Evolutionary conservation across 2,797 vertebrate genomes (phyloP).

Genomic region (Liparis tanakae): DNA sequence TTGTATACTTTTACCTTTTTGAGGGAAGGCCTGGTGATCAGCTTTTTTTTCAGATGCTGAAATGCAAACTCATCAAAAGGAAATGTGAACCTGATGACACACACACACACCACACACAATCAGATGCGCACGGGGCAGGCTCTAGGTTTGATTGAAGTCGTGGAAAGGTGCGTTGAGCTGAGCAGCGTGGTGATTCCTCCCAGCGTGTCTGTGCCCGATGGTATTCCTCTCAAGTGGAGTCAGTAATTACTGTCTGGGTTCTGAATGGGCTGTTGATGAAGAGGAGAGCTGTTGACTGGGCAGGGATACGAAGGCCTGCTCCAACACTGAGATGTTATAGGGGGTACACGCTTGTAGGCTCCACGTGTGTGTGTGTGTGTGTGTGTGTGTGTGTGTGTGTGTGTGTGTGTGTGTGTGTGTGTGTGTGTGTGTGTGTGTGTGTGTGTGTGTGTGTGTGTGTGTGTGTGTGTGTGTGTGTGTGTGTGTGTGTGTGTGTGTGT

Average conservation of each 20-base stretch:
- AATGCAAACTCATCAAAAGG: constrained; percentile 28
- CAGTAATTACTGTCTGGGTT: constrained; percentile 64
- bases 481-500: too few relatives aligned
- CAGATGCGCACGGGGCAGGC: constrained; percentile 2
- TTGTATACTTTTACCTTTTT: constrained; percentile 8
- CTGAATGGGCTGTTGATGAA: constrained; percentile 63
- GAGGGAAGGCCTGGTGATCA: constrained; percentile 1
- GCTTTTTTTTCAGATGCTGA: constrained; percentile 22
- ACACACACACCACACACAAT: neutral
- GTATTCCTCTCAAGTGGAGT: constrained; percentile 69
- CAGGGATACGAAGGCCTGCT: constrained; percentile 22
- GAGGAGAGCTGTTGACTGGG: constrained; percentile 58
- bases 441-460: too few relatives aligned
- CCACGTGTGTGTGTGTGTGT: too few relatives aligned
- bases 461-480: too few relatives aligned
- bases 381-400: too few relatives aligned
- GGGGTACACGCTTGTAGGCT: neutral
- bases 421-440: too few relatives aligned
- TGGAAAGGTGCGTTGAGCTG: constrained; percentile 35
- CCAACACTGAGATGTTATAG: constrained; percentile 9
- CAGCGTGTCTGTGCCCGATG: constrained; percentile 50
- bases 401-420: too few relatives aligned
- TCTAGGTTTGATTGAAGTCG: constrained; percentile 40
- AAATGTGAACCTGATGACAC: constrained; percentile 28
- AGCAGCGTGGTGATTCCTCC: constrained; percentile 22